Conservation (phyloP, 2,888 invertebrate species). For the Aporophyla lueneburgensis region DNA sequence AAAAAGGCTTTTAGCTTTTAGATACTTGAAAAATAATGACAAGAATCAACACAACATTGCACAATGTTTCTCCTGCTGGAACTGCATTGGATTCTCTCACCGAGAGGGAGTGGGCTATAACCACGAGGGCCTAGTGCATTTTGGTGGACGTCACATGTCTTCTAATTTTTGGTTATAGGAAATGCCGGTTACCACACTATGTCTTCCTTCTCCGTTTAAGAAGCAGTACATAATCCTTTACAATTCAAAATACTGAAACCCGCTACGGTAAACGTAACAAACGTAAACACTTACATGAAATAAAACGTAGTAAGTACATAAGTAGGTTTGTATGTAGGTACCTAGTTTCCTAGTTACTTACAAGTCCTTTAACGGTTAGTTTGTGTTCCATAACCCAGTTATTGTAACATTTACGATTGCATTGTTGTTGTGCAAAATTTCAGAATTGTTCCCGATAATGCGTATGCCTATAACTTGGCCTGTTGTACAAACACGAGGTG, state of each 20-base stretch:
- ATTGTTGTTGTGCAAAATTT: slow-evolving; percentile 75
- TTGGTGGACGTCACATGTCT: not conserved
- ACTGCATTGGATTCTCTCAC: too few species aligned
- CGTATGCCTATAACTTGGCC: not conserved
- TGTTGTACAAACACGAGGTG: not conserved
- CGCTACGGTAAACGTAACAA: too few species aligned
- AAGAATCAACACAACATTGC: not conserved
- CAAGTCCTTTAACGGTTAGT: slow-evolving; percentile 66
- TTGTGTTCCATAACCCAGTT: slow-evolving; percentile 71
- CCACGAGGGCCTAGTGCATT: not conserved
- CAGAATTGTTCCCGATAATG: slow-evolving; percentile 71
- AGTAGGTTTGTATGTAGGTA: not conserved
- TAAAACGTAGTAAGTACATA: slow-evolving; percentile 4
- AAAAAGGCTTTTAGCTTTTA: too few species aligned
- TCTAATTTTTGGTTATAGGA: not conserved
- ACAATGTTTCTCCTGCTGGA: not conserved
- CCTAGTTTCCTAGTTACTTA: slow-evolving; percentile 28
- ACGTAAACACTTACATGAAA: not conserved
- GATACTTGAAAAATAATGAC: not conserved
- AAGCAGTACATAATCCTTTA: not conserved
- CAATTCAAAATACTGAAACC: not conserved
- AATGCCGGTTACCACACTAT: not conserved
- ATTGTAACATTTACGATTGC: slow-evolving; percentile 69
- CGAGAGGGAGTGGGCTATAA: not conserved
- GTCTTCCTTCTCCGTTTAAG: not conserved